Conservation (phyloP, 2,888 invertebrate genomes). For the Caenorhabditis sinica region DNA sequence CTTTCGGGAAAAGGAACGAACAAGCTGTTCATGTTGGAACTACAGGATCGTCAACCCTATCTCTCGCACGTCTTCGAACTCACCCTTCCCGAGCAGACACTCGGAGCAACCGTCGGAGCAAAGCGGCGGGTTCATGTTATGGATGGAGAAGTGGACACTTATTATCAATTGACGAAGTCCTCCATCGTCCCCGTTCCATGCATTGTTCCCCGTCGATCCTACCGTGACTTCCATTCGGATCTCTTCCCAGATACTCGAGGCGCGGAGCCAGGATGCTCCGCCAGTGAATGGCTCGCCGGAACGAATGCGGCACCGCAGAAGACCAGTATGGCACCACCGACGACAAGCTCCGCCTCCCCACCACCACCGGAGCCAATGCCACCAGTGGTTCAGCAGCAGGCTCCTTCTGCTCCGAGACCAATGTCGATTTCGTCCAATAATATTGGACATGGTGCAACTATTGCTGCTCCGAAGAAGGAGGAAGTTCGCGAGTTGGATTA, state of each 20-base stretch:
- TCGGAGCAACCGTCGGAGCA: conserved; percentile 94
- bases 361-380: conserved; percentile 75
- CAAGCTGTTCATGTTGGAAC: conserved; percentile 93
- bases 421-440: conserved; percentile 46
- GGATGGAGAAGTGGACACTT: conserved; percentile 95
- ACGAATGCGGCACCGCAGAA: conserved; percentile 86
- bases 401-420: conserved; percentile 25
- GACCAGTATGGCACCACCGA: conserved; percentile 65
- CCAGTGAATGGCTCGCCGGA: conserved; percentile 91
- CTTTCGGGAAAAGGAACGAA: conserved; percentile 93
- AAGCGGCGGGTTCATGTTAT: conserved; percentile 91
- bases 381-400: conserved; percentile 25
- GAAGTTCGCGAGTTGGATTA: conserved; percentile 65
- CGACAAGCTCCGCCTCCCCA: conserved; percentile 70
- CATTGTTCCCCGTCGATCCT: conserved; percentile 93
- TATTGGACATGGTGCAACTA: conserved; percentile 2
- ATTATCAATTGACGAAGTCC: conserved; percentile 91
- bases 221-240: conserved; percentile 95
- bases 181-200: conserved; percentile 95
- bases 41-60: conserved; percentile 89
- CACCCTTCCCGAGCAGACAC: conserved; percentile 93
- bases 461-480: conserved; percentile 24
- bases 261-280: conserved; percentile 89
- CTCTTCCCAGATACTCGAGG: conserved; percentile 94
- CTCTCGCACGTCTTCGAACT: conserved; percentile 87